Base-by-base conservation (phyloP, 2,113 vertebrate genomes). In the Nymphicus hollandicus region DNA sequence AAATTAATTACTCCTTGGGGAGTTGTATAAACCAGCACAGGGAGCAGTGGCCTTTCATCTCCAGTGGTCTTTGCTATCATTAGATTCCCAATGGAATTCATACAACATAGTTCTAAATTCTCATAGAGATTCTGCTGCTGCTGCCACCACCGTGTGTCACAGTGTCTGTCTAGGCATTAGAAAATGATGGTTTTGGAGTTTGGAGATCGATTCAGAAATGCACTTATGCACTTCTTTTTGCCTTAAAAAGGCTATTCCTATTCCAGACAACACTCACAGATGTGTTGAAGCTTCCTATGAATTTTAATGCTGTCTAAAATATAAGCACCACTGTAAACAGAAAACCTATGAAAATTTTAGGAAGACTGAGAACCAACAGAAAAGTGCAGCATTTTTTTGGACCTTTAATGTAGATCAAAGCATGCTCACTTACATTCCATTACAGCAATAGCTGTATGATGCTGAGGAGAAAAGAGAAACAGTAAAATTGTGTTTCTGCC, bases 1-100 rank as follows among this genome's bases (percentile, higher is more conserved):
- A 91, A 93, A 88, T 19, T 74, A 96, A 97, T 83, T 91, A 96
- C 91, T 85, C 88, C 81, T 87, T 53, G 39, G 81, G 89, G 90
- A 97, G 50, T 55, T 47, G 46, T 63, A 6, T 15, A 89, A 88
- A 65, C 20, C 19, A 93, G n/a, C 64, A 64, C 41, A 64, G 7
- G 70, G 60, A 96, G 82, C 50, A 82, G 17, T 15, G n/a, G 66
- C 23, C 52, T 97, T 84, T 89, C 58, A 52, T 87, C 82, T 93
- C 72, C 44, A 64, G 23, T 25, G 55, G 24, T 41, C 61, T 56
- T 94, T 81, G 72, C 76, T 44, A 58, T 86, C 39, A 69, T 87
- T 19, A 71, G 79, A 80, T 35, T 91, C 71, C 91, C 17, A 8
- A 58, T 39, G 37, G 95, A 95, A 97, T 89, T 78, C 53, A 94